phyloP scores from a whole-genome alignment of 2,888 invertebrate species.

The Osedax frankpressi region DNA sequence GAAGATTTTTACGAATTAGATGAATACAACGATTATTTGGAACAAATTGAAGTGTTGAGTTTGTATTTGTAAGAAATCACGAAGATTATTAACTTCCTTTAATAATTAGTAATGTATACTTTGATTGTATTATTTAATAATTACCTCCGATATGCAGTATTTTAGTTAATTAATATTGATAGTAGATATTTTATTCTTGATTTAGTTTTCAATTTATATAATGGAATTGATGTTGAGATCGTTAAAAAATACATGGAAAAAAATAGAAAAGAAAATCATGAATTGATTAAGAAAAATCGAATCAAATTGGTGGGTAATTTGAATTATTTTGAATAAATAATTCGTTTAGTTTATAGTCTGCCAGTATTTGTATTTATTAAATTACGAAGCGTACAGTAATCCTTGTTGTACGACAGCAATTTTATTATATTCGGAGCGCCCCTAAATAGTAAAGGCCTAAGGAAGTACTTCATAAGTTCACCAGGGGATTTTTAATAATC shows the following conservation, averaged over 20 bases:
- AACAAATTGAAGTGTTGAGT: conserved; percentile 73
- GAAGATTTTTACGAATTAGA: conserved; percentile 72
- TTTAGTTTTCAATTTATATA: conserved; percentile 68
- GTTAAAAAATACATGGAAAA: conserved; percentile 55
- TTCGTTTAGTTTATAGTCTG: not conserved
- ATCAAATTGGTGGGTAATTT: conserved; percentile 35
- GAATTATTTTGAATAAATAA: not conserved
- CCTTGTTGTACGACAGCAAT: too few species aligned
- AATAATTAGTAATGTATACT: not conserved
- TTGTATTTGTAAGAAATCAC: too few species aligned
- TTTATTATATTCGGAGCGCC: too few species aligned
- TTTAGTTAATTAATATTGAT: too few species aligned
- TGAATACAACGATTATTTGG: conserved; percentile 90
- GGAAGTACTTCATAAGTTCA: too few species aligned
- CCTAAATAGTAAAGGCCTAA: too few species aligned
- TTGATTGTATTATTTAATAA: not conserved
- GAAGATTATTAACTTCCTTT: too few species aligned
- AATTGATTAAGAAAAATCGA: conserved; percentile 50
- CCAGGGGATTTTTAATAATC: too few species aligned
- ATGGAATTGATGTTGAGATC: conserved; percentile 73
- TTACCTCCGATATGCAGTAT: not conserved
- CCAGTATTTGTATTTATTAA: too few species aligned
- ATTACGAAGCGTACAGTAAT: too few species aligned
- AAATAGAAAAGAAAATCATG: conserved; percentile 66
- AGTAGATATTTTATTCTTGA: conserved; percentile 20